These are phyloP conservation scores for Poecilus cupreus DNA, from an alignment of 2,888 invertebrate genomes.

Conservation along the genomic window DNA sequence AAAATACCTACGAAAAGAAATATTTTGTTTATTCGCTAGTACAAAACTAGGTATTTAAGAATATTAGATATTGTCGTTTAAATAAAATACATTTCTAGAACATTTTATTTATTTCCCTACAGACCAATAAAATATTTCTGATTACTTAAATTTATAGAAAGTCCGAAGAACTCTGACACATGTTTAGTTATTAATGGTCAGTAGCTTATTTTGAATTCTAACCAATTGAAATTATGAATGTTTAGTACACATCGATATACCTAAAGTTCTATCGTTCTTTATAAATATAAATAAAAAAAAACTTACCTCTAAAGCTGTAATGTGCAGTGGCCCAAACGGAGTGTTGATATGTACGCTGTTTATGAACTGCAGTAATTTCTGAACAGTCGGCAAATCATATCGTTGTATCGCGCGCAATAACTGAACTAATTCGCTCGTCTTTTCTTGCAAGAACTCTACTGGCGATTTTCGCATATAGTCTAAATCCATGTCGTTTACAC, in stretches of 20 bases:
- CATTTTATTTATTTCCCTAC: too few species aligned
- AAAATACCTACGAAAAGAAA: too few species aligned
- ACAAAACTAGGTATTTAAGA: too few species aligned
- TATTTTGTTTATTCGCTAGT: too few species aligned
- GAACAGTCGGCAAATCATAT: conserved; percentile 27
- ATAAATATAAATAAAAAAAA: not conserved
- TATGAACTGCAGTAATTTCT: conserved; percentile 24
- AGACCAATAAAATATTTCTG: not conserved
- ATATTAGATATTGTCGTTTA: too few species aligned
- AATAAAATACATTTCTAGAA: too few species aligned
- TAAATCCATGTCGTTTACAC: conserved; percentile 13
- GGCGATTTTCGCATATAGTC: conserved; percentile 14
- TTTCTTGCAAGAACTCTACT: not conserved
- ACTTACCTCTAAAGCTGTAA: conserved; percentile 48
- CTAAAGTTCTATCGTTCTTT: not conserved
- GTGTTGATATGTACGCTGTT: conserved; percentile 19
- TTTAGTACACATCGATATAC: too few species aligned
- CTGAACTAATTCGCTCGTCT: not conserved
- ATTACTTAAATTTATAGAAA: not conserved
- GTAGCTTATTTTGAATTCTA: not conserved
- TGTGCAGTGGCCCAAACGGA: conserved; percentile 44
- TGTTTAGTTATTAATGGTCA: not conserved
- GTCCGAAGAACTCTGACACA: too few species aligned
- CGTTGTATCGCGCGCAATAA: conserved; percentile 36
- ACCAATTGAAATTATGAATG: not conserved